Conservation (phyloP, 2,888 invertebrate species). For the Idaea dimidiata region DNA sequence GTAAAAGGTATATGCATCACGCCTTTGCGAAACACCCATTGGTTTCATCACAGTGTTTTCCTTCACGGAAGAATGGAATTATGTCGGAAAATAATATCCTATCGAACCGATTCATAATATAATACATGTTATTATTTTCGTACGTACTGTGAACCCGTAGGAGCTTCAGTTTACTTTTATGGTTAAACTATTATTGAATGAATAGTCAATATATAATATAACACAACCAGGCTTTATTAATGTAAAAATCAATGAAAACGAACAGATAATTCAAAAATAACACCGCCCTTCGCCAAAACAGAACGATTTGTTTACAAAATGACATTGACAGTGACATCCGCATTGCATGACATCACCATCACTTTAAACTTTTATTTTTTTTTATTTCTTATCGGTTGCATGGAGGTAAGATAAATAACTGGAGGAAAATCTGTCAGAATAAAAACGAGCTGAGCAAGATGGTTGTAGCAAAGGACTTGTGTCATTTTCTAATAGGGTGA, state of each 20-base stretch:
- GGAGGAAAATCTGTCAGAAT: too few relatives aligned
- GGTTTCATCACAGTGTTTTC: background rate
- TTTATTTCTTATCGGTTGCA: too few relatives aligned
- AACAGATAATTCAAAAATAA: background rate
- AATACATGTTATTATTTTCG: background rate
- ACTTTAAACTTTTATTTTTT: too few relatives aligned
- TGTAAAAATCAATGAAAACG: background rate
- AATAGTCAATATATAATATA: background rate
- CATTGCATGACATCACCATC: background rate
- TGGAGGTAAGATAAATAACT: too few relatives aligned
- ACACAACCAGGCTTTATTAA: background rate
- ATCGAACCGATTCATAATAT: background rate
- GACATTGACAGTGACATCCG: background rate
- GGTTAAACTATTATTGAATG: background rate
- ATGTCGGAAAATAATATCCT: background rate
- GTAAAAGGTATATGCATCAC: background rate
- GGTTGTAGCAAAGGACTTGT: too few relatives aligned
- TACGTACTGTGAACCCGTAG: background rate
- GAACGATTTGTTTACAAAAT: constrained; percentile 2
- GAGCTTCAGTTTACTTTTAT: background rate
- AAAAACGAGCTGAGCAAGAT: too few relatives aligned
- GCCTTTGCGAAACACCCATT: background rate
- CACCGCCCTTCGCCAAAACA: background rate
- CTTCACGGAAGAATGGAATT: background rate
- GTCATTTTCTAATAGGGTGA: too few relatives aligned